A percentile compares a stretch with the other conserved stretches of the same genome.
These are phyloP conservation scores for Adelognathus sp. DNA, from an alignment of 2,888 invertebrate species.

Conservation along the genomic window DNA sequence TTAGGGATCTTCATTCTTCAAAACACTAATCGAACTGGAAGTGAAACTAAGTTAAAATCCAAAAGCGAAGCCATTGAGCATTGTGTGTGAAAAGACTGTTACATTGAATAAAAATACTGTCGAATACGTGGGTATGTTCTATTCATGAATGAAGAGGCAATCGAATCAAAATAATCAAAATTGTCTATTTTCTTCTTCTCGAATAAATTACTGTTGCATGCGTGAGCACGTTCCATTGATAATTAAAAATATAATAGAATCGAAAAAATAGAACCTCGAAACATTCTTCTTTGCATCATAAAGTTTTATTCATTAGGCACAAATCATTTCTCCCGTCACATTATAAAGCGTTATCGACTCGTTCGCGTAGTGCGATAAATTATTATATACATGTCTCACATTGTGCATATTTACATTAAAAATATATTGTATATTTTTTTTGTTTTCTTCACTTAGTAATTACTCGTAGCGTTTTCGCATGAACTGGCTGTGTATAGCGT, in stretches of 20 bases:
- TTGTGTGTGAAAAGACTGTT: too few species aligned
- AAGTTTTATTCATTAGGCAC: conserved; percentile 53
- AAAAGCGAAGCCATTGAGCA: too few species aligned
- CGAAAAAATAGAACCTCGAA: not conserved
- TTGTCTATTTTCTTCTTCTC: too few species aligned
- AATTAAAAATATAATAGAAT: not conserved
- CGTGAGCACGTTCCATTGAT: too few species aligned
- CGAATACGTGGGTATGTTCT: too few species aligned
- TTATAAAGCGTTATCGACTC: conserved; percentile 15
- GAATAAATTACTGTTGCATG: too few species aligned
- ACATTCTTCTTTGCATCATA: conserved; percentile 7
- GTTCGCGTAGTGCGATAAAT: conserved; percentile 7
- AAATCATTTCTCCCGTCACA: conserved; percentile 81
- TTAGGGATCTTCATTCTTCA: too few species aligned
- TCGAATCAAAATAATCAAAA: too few species aligned
- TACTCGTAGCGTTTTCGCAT: not conserved
- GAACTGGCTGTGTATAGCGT: not conserved
- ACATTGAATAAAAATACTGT: too few species aligned
- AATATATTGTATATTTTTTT: conserved; percentile 27
- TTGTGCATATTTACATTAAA: conserved; percentile 49
- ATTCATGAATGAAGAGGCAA: too few species aligned
- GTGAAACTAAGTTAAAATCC: too few species aligned
- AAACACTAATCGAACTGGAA: too few species aligned
- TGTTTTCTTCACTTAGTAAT: not conserved
- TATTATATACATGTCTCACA: conserved; percentile 38